These are phyloP conservation scores for Salticus scenicus DNA, from an alignment of 2,888 invertebrate genomes.

Conservation along the genomic window DNA sequence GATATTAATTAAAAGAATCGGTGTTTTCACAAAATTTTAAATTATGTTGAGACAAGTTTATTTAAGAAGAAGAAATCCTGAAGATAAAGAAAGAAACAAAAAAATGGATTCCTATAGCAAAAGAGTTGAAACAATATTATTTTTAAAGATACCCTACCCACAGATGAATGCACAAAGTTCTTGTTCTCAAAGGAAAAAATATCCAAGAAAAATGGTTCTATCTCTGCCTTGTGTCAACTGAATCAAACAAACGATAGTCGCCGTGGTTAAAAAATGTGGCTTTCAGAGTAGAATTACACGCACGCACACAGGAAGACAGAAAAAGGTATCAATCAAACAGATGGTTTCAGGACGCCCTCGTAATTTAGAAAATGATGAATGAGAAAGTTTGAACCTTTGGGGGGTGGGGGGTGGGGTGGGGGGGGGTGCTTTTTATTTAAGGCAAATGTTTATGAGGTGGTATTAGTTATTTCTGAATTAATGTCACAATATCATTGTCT, in stretches of 20 bases:
- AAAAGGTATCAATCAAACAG: conserved; percentile 45
- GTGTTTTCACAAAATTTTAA: no score
- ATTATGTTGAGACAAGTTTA: no score
- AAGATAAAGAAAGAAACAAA: no score
- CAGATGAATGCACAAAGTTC: no score
- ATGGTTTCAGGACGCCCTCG: conserved; percentile 41
- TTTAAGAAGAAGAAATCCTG: no score
- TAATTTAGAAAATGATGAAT: conserved; percentile 62
- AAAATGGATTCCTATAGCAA: no score
- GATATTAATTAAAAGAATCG: no score
- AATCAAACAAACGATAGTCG: background rate
- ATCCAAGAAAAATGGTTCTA: background rate
- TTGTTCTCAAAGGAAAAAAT: background rate
- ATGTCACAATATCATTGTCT: no score
- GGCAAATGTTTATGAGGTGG: background rate
- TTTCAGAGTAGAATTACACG: background rate
- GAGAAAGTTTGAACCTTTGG: conserved; percentile 28
- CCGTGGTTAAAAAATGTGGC: background rate
- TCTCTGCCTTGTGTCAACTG: background rate
- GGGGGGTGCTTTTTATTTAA: conserved; percentile 30
- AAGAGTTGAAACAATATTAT: no score
- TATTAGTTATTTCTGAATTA: background rate
- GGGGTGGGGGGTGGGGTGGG: no score
- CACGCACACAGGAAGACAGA: background rate
- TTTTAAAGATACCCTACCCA: no score